Percentiles rank a stretch among this genome's conserved stretches.
Evolutionary conservation across 2,888 invertebrate genomes (phyloP).

Genomic region (Schizaphis graminum): DNA sequence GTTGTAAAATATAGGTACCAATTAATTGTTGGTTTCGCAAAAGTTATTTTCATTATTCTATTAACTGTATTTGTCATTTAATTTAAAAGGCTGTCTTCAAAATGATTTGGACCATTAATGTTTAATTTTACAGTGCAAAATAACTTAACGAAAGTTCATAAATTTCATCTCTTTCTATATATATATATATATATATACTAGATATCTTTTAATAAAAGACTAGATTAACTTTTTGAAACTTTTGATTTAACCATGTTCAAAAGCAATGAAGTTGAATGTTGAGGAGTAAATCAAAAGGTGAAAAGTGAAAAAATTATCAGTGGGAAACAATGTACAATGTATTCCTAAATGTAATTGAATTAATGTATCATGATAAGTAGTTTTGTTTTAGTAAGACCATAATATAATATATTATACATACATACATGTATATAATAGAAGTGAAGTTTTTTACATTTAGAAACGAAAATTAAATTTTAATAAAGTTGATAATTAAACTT

Average conservation of each 20-base stretch:
- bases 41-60: constrained; percentile 3
- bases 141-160: constrained; percentile 20
- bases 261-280: neutral
- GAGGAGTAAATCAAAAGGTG: neutral
- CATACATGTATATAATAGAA: neutral
- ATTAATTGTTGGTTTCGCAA: neutral
- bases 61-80: neutral
- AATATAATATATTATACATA: neutral
- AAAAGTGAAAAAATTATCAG: neutral
- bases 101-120: neutral
- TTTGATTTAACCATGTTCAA: neutral
- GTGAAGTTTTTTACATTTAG: neutral
- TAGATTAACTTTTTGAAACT: constrained; percentile 13
- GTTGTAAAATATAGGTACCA: neutral
- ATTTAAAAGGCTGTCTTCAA: neutral
- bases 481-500: neutral
- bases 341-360: neutral
- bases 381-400: neutral
- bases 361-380: neutral
- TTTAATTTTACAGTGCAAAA: constrained; percentile 37
- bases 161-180: neutral
- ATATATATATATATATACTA: neutral
- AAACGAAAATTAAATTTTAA: neutral
- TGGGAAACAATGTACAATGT: neutral
- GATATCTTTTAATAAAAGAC: neutral